These are phyloP conservation scores for Dromiciops gliroides DNA, from an alignment of 2,113 vertebrate genomes.

Conservation along the genomic window DNA sequence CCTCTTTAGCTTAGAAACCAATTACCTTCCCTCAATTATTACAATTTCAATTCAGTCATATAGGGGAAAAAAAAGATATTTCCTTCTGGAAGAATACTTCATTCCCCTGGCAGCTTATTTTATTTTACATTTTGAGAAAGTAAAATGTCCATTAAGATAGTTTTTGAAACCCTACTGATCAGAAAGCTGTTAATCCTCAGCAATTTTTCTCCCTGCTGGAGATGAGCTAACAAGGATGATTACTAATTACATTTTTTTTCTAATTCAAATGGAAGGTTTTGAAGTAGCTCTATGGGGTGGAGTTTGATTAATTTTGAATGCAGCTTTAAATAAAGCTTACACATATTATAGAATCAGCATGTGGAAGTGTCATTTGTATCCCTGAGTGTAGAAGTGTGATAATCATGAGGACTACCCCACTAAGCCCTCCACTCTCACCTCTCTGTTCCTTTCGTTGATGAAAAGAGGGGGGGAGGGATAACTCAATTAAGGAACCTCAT, in stretches of 20 bases:
- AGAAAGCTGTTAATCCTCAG: constrained; percentile 30
- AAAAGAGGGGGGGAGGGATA: neutral
- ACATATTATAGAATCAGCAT: neutral
- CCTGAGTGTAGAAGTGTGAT: neutral
- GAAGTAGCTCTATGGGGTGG: constrained; percentile 38
- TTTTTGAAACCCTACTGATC: constrained; percentile 49
- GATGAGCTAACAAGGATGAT: constrained; percentile 51
- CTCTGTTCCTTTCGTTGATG: neutral
- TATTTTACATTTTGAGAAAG: constrained; percentile 29
- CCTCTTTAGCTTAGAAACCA: neutral
- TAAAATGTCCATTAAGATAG: neutral
- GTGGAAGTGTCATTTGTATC: neutral
- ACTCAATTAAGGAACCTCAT: neutral
- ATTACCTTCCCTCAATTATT: neutral
- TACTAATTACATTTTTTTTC: constrained; percentile 46
- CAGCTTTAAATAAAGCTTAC: neutral
- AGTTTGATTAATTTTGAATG: neutral
- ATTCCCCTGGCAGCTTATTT: neutral
- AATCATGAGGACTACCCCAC: neutral
- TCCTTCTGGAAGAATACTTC: neutral
- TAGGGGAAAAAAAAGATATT: accelerated
- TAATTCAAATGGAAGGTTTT: constrained; percentile 53
- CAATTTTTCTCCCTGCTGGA: constrained; percentile 54
- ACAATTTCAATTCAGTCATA: neutral
- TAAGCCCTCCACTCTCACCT: neutral